Evolutionary conservation across 2,888 invertebrate species (phyloP).

Genomic region (Monopis laevigella): DNA sequence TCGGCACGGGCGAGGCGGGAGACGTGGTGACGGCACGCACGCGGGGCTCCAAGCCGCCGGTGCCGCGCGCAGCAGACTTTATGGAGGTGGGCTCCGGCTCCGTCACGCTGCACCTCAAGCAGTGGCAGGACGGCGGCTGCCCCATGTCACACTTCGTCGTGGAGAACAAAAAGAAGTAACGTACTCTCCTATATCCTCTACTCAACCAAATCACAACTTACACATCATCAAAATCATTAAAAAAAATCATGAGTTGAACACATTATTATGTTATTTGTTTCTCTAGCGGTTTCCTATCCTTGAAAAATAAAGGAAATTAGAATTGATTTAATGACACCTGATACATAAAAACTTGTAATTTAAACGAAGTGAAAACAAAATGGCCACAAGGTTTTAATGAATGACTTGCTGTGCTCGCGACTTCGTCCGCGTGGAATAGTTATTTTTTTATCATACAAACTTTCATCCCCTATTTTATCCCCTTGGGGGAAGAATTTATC

Average conservation of each 20-base stretch:
- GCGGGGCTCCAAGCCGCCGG: conserved; percentile 92
- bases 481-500: too few species aligned
- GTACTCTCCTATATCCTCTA: not conserved
- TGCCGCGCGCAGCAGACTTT: conserved; percentile 89
- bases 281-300: too few species aligned
- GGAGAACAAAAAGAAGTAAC: conserved; percentile 92
- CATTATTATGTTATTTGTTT: conserved; percentile 4
- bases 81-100: conserved; percentile 94
- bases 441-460: too few species aligned
- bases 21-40: conserved; percentile 90
- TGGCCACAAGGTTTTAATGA: too few species aligned
- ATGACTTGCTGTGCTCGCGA: too few species aligned
- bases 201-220: not conserved
- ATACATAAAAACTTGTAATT: too few species aligned
- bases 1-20: conserved; percentile 91
- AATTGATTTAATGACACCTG: too few species aligned
- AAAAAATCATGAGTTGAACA: conserved; percentile 17
- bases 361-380: too few species aligned
- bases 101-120: conserved; percentile 88
- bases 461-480: too few species aligned
- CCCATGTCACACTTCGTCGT: conserved; percentile 96
- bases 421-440: not conserved
- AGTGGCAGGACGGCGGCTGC: conserved; percentile 96
- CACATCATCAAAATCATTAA: not conserved
- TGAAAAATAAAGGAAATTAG: too few species aligned